Base-by-base conservation (phyloP, 2,113 vertebrate species). In the Siniperca knerii region DNA sequence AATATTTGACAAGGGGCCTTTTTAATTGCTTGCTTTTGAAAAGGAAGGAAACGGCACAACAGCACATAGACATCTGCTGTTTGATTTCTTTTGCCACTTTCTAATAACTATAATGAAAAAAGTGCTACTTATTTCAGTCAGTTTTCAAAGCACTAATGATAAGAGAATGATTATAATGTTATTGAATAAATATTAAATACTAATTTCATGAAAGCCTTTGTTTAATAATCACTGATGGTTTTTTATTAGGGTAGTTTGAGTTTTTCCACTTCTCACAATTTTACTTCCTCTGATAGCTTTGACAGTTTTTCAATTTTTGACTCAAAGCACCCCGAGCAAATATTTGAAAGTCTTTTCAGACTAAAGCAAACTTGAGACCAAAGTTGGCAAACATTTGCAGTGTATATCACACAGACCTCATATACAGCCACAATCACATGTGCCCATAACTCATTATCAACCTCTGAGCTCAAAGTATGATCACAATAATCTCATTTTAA, bases 401-500 rank as follows among this genome's bases (percentile, higher is more conserved):
- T 78, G 81, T 82, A 86, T 90, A 85, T 88, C 82, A 44, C 87
- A 58, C 85, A 81, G 82, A 74, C 67, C 84, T 89, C 89, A 88
- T 75, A 84, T 81, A 88, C 87, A 87, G 87, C 74, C 81, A 77
- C 83, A 48, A 40, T 91, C 87, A 16, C 88, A 75, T 80, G 89
- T 75, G 90, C 87, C 85, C 84, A 75, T 18, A 65, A 86, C 64
- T 95, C 85, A 92, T 92, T 90, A 92, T 88, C 90, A 90, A 86
- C 86, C 88, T 72, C 75, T 0, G 33, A 87, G 84, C 80, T 84
- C 90, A 85, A 90, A 91, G 88, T 92, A 77, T 90, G 92, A 94
- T 93, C 84, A 75, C 92, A 93, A 91, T 93, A 93, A 95, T 94
- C 89, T 93, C 83, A 91, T 94, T 95, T 94, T 95, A 92, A 94